Evolutionary conservation across 2,797 vertebrate species (phyloP).

Genomic region (Corythornis leucogaster): DNA sequence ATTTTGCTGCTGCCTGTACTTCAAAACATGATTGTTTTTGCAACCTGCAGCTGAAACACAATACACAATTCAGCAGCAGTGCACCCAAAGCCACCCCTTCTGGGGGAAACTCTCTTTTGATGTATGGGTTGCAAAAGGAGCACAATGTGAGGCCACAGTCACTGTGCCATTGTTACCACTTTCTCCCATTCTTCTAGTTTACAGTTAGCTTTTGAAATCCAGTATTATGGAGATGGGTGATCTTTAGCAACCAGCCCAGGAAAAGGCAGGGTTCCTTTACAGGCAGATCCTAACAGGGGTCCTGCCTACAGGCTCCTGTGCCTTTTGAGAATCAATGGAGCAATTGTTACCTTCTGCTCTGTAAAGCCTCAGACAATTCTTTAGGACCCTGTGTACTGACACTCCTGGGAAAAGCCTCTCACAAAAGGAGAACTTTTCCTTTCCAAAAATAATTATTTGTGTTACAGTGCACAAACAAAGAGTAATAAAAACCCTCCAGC

Average conservation of each 20-base stretch:
- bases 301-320: slow-evolving; percentile 57
- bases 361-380: slow-evolving; percentile 72
- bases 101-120: slow-evolving; percentile 67
- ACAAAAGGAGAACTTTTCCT: slow-evolving; percentile 48
- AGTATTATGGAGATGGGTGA: slow-evolving; percentile 71
- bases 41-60: slow-evolving; percentile 56
- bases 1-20: slow-evolving; percentile 44
- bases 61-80: slow-evolving; percentile 30
- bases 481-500: slow-evolving; percentile 2
- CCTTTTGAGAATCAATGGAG: slow-evolving; percentile 74
- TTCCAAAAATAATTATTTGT: slow-evolving; percentile 55
- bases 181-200: slow-evolving; percentile 61
- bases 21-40: slow-evolving; percentile 61
- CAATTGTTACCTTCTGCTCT: slow-evolving; percentile 76
- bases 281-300: slow-evolving; percentile 48
- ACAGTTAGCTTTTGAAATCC: slow-evolving; percentile 76
- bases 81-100: slow-evolving; percentile 40
- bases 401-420: slow-evolving; percentile 71
- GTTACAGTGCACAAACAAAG: background rate
- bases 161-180: slow-evolving; percentile 62
- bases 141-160: slow-evolving; percentile 49
- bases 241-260: slow-evolving; percentile 75
- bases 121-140: slow-evolving; percentile 46
- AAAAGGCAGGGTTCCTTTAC: slow-evolving; percentile 53
- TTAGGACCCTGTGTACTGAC: slow-evolving; percentile 58